Evolutionary conservation across 2,888 invertebrate genomes (phyloP).

Genomic region (Dendrolimus houi): DNA sequence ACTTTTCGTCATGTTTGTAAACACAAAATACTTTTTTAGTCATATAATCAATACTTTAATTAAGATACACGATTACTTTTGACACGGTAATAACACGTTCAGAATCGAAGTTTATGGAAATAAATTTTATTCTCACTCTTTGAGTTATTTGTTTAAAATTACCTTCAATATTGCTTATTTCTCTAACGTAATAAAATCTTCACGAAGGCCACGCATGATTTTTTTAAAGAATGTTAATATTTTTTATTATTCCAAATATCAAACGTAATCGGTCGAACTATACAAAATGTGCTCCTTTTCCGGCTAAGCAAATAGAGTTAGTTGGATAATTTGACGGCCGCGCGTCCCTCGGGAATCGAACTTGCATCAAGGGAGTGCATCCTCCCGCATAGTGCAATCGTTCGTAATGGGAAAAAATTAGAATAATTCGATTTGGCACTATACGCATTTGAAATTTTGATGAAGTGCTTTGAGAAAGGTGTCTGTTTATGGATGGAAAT

Average conservation of each 20-base stretch:
- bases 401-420: conserved; percentile 35
- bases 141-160: too few species aligned
- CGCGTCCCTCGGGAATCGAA: conserved; percentile 14
- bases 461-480: conserved; percentile 9
- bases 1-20: too few species aligned
- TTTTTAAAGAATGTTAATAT: too few species aligned
- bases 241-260: conserved; percentile 14
- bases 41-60: too few species aligned
- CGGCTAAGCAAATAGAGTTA: conserved; percentile 22
- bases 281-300: conserved; percentile 30
- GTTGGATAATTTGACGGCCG: conserved; percentile 18
- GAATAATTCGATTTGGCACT: conserved; percentile 48
- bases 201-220: too few species aligned
- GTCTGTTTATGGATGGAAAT: not conserved
- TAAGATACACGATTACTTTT: too few species aligned
- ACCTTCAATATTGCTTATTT: too few species aligned
- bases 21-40: too few species aligned
- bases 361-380: conserved; percentile 16
- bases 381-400: conserved; percentile 13
- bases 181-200: too few species aligned
- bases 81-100: too few species aligned
- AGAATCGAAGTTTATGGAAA: too few species aligned
- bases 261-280: conserved; percentile 16
- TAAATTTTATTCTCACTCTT: too few species aligned
- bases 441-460: conserved; percentile 40